Base-by-base conservation (phyloP, 2,797 vertebrate species). In the Sphenopsis melanotis region DNA sequence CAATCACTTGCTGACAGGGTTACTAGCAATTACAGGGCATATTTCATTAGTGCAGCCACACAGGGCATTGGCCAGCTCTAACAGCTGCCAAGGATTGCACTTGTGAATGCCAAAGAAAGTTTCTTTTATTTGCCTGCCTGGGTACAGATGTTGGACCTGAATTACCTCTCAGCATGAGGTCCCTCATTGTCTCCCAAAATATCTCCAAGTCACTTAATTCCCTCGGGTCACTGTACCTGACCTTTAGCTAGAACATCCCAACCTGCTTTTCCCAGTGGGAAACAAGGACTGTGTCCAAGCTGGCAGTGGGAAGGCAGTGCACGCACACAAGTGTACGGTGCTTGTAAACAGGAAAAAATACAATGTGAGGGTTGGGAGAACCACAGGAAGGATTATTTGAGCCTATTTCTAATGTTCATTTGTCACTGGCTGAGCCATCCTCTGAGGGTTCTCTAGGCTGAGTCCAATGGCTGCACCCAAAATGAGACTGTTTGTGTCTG, bases 1-100 rank as follows among this genome's bases (percentile, higher is more conserved):
- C 72, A 92, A 78, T 93, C 78, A 60, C 30, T 94, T 95, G 65
- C 87, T 93, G 84, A 60, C 60, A 90, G 50, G 7, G 9, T 70
- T 70, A 13, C 22, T 61, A 75, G 76, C 47, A 83, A 65, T 69
- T 78, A 36, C 50, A 83, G 69, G 65, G 24, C 36, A 55, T 80
- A 47, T 71, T 90, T 95, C 75, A 81, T 85, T 91, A 85, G 49
- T 69, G 53, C 64, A 66, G 61, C 75, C 47, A 42, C 61, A 42
- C 26, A 65, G 72, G 26, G n/a, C 32, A 42, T 44, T 89, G 78
- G 68, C 68, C 71, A 78, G 89, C 72, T 94, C 65, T 65, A 75
- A 56, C 36, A 63, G 57, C 75, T 93, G 87, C 87, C 89, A 89
- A 75, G 57, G 30, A 12, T 72, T 84, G 68, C 36, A 29, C 46